These are phyloP conservation scores for Pachyuromys duprasi DNA, from an alignment of 2,797 vertebrate genomes.

Conservation along the genomic window DNA sequence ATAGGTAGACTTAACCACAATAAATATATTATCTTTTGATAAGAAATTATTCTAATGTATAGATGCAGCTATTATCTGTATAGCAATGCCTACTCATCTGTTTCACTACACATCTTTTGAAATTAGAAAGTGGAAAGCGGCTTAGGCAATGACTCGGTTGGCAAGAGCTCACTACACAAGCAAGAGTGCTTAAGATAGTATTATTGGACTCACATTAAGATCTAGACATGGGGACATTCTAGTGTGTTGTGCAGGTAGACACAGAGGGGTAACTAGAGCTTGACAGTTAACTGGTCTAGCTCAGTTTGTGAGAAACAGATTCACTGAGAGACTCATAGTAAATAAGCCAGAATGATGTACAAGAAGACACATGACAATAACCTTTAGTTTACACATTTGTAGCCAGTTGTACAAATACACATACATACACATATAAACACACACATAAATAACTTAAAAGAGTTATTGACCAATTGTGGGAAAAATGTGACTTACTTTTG, in stretches of 20 bases:
- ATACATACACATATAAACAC: background rate
- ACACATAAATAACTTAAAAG: background rate
- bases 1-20: background rate
- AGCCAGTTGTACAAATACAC: background rate
- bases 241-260: accelerated
- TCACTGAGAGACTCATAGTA: background rate
- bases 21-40: background rate
- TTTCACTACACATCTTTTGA: background rate
- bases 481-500: too few relatives aligned
- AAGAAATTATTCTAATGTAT: background rate
- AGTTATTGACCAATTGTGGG: background rate
- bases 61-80: background rate
- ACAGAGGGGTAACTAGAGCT: background rate
- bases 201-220: background rate
- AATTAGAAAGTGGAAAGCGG: background rate
- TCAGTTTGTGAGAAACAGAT: background rate
- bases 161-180: background rate
- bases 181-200: background rate
- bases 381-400: background rate
- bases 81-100: accelerated
- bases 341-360: background rate
- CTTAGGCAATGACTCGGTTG: background rate
- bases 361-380: background rate
- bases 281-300: background rate
- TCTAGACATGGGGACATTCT: background rate